phyloP scores from a whole-genome alignment of 2,888 invertebrate genomes.

The Galerucella nymphaeae region DNA sequence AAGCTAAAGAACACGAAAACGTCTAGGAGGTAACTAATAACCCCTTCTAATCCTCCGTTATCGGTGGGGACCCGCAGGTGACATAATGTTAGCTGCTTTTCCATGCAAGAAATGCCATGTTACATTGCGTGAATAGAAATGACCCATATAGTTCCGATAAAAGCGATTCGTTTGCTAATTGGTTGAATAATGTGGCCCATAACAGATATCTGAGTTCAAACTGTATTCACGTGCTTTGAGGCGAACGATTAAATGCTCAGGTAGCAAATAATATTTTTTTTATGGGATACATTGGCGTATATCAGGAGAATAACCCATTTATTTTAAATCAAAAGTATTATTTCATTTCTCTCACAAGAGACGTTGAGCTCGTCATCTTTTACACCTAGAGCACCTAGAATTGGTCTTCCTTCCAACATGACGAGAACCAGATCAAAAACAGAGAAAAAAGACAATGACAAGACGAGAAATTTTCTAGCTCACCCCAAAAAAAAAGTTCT shows the following conservation, averaged over 20 bases:
- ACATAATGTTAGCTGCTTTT: constrained; percentile 12
- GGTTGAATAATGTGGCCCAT: constrained; percentile 9
- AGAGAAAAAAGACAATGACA: no score
- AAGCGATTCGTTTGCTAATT: constrained; percentile 17
- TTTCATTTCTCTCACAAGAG: no score
- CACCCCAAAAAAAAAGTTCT: no score
- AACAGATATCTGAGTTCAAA: constrained; percentile 8
- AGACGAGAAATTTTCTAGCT: no score
- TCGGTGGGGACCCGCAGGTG: constrained; percentile 8
- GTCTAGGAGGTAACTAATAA: constrained; percentile 9
- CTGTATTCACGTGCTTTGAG: neutral
- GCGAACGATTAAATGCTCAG: neutral
- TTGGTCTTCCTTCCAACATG: no score
- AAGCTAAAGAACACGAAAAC: constrained; percentile 9
- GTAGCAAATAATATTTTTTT: neutral
- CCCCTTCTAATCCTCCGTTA: constrained; percentile 14
- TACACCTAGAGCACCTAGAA: no score
- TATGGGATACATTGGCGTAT: neutral
- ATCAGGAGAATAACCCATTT: no score
- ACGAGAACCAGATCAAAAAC: no score
- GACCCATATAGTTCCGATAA: constrained; percentile 16
- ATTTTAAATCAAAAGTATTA: no score
- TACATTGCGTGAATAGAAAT: constrained; percentile 12
- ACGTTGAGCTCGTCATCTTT: no score
- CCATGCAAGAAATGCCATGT: constrained; percentile 18